A percentile compares a stretch with the other conserved stretches of the same genome.
Evolutionary conservation across 2,888 invertebrate species (phyloP).

Genomic region (Drosophila paucipuncta): DNA sequence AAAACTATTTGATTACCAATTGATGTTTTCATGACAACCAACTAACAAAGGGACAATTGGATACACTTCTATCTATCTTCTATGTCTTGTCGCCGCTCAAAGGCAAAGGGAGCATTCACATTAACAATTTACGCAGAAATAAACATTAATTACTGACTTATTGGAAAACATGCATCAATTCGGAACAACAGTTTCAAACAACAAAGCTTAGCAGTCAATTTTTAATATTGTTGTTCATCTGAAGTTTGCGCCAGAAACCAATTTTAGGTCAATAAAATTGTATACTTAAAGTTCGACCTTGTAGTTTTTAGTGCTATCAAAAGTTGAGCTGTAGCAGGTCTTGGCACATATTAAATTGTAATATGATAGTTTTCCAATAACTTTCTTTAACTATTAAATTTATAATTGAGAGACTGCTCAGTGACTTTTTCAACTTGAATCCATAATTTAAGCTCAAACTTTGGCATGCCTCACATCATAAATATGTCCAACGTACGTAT

Average conservation of each 20-base stretch:
- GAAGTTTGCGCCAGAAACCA: not conserved
- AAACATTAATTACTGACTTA: not conserved
- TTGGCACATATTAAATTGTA: not conserved
- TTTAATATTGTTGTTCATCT: not conserved
- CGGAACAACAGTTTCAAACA: not conserved
- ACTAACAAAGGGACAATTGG: slow-evolving; percentile 37
- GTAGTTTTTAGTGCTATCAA: not conserved
- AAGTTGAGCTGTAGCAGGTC: not conserved
- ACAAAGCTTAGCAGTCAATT: not conserved
- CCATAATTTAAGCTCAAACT: slow-evolving; percentile 48
- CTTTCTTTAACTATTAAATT: slow-evolving; percentile 16
- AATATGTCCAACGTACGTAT: slow-evolving; percentile 52
- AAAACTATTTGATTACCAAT: slow-evolving; percentile 79
- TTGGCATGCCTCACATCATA: slow-evolving; percentile 57
- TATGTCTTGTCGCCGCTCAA: not conserved
- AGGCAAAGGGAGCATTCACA: slow-evolving; percentile 3
- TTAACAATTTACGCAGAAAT: not conserved
- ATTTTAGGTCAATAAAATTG: not conserved
- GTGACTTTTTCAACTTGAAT: slow-evolving; percentile 45
- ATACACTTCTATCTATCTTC: slow-evolving; percentile 13
- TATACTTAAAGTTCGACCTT: not conserved
- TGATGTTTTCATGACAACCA: slow-evolving; percentile 54
- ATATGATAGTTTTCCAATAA: slow-evolving; percentile 12
- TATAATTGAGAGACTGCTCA: slow-evolving; percentile 9
- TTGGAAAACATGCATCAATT: not conserved